These are phyloP conservation scores for Petroica traversi DNA, from an alignment of 2,113 vertebrate genomes.

Conservation along the genomic window DNA sequence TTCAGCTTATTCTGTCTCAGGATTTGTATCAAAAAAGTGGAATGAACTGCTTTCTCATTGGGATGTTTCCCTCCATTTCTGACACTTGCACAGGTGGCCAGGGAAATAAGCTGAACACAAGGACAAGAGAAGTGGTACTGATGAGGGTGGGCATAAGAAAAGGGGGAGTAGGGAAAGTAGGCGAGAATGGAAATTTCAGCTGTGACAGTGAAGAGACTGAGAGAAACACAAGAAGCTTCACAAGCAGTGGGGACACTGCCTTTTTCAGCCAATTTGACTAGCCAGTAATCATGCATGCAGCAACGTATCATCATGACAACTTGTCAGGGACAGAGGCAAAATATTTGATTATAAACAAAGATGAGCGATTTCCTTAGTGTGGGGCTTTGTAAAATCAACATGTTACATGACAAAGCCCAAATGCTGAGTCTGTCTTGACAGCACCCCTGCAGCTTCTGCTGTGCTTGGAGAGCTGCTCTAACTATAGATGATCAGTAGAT, in stretches of 20 bases:
- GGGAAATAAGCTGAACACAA: background rate
- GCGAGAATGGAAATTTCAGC: background rate
- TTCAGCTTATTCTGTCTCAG: background rate
- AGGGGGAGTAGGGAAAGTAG: background rate
- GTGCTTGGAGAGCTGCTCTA: background rate
- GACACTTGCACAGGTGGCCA: background rate
- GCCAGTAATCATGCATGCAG: background rate
- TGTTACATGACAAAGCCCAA: background rate
- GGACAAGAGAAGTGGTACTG: background rate
- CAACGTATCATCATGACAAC: background rate
- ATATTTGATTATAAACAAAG: conserved; percentile 31
- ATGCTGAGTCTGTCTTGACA: background rate
- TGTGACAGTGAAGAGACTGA: background rate
- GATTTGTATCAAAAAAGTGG: background rate
- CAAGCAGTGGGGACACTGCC: background rate
- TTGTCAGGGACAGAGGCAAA: background rate
- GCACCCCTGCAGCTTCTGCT: conserved; percentile 13
- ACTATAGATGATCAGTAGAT: background rate
- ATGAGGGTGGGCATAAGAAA: background rate
- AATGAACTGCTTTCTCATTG: background rate
- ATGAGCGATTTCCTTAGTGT: background rate
- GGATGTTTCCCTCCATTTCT: background rate
- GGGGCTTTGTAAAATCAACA: background rate
- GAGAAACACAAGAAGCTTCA: background rate
- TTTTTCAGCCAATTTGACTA: background rate